Conservation (phyloP, 2,113 vertebrate genomes). For the Sialia sialis region DNA sequence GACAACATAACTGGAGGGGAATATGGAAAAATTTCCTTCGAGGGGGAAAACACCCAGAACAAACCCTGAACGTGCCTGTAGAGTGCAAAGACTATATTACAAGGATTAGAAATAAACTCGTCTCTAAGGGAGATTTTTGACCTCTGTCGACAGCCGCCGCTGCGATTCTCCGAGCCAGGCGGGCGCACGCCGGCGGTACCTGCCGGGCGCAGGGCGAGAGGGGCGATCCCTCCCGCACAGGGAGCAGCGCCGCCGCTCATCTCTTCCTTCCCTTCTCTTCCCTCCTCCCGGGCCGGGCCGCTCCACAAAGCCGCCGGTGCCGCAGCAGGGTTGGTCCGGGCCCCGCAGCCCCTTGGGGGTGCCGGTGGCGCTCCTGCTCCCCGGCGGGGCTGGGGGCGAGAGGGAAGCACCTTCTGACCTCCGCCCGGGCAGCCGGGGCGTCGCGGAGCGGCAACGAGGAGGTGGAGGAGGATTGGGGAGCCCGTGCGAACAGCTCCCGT, state of each 20-base stretch:
- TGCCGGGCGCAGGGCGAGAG: neutral
- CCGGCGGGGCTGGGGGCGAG: too few species aligned
- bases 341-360: neutral
- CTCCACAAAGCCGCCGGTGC: neutral
- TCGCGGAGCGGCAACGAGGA: neutral
- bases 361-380: neutral
- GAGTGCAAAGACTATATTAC: neutral
- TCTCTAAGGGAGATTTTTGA: neutral
- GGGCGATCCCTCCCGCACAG: neutral
- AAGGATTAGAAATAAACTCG: neutral
- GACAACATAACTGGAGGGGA: neutral
- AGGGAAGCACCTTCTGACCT: too few species aligned
- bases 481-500: neutral
- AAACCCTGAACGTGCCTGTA: neutral
- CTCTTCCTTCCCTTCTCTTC: neutral
- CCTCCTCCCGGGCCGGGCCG: too few species aligned
- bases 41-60: neutral
- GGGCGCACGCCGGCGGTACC: neutral
- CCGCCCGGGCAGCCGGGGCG: neutral
- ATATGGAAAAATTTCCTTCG: neutral
- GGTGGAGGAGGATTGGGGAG: neutral
- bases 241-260: neutral
- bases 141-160: neutral
- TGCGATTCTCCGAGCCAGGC: neutral
- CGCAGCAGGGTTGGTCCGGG: neutral